Conservation (phyloP, 2,888 invertebrate species). For the Leptopilina syphax region DNA sequence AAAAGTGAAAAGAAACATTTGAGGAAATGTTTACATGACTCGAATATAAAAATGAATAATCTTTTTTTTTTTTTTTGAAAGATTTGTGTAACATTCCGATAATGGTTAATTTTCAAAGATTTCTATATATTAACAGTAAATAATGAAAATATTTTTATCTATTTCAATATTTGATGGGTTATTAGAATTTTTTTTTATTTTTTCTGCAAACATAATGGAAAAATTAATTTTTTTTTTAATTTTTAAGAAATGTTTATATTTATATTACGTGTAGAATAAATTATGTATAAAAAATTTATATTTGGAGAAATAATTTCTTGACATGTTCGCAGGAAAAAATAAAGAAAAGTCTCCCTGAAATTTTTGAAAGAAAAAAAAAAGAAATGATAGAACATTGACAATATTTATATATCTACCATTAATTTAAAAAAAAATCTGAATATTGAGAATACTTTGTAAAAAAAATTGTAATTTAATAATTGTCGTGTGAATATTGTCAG, state of each 20-base stretch:
- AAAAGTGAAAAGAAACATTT: background rate
- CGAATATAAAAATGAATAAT: background rate
- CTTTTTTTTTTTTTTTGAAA: background rate
- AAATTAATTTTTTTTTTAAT: constrained; percentile 1
- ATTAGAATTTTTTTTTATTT: background rate
- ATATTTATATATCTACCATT: background rate
- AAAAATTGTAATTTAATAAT: too few relatives aligned
- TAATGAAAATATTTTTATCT: constrained; percentile 6
- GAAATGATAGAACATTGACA: background rate
- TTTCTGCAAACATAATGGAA: background rate
- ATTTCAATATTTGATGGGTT: background rate
- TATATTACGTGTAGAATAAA: background rate
- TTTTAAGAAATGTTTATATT: constrained; percentile 1
- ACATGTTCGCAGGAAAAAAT: constrained; percentile 1
- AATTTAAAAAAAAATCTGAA: too few relatives aligned
- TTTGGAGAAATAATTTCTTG: background rate
- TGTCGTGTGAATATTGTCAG: background rate
- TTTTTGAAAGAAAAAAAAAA: background rate
- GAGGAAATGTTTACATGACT: background rate
- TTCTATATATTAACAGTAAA: constrained; percentile 1
- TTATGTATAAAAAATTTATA: background rate
- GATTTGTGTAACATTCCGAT: background rate
- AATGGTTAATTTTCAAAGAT: constrained; percentile 13
- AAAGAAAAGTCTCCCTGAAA: constrained; percentile 7
- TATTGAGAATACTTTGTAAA: too few relatives aligned